Base-by-base conservation (phyloP, 1,140 invertebrate genomes). In the Micrasema longulum region DNA sequence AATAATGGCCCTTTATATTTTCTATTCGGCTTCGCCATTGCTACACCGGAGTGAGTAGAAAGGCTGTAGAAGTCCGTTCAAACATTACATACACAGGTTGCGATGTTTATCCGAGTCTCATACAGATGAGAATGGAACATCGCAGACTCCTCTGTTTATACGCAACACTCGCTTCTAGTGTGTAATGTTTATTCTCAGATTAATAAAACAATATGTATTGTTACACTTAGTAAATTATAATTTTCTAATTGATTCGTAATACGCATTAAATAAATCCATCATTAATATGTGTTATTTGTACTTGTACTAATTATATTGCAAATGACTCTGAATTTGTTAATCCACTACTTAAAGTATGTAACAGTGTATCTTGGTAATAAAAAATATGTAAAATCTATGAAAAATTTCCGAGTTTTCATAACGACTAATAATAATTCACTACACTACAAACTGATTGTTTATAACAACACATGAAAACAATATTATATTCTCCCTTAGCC, bases 181-280 rank as follows among this genome's bases (percentile, higher is more conserved):
- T 60, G n/a, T 60, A 60, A 38, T 60, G 55, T 60, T 23, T 23
- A 26, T 55, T 55, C 22, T 55, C 23, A n/a, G 11, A 55, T 55
- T 31, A 31, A 55, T 55, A 31, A 31, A 55, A 47, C 16, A n/a
- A 23, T 55, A 53, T 53, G 45, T 53, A 55, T 31, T 31, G 52
- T 55, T 48, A 48, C 45, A 55, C n/a, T 55, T 55, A 23, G 23
- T 20, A 31, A 55, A 14, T 23, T 26, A 55, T 14, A n/a, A 23
- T 55, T 55, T 55, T 38, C 31, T 60, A 60, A 55, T 57, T 60
- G 36, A 36, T 60, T 60, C 38, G 35, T 60, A 60, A 38, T 60
- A 60, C 35, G 26, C 26, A 31, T 7, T 31, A 31, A 4, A 31
- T 4, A 4, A 31, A 7, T 52, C 7, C 35, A 38, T 60, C 55